Evolutionary conservation across 2,113 vertebrate genomes (phyloP), one percentile per base, ranked within the genome.

Genomic region (Scartelaos histophorus): DNA sequence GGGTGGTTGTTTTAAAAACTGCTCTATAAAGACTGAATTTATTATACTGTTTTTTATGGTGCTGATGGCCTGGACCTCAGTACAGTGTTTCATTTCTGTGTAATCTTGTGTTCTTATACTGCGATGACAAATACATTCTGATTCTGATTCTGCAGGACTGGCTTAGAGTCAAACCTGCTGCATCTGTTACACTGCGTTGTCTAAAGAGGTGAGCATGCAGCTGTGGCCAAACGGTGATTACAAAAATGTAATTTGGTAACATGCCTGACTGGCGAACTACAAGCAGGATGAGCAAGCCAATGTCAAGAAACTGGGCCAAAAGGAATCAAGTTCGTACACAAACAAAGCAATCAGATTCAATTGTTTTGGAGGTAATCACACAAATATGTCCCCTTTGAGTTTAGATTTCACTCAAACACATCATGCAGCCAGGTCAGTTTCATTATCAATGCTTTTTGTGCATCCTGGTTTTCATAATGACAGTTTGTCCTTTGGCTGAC

Each of bases 281-380:
- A 25, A 22, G 5, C 22, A 25, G 22, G 9, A 58, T 58, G 22
- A 58, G 24, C 56, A 25, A 58, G 56, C 54, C 54, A 24, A 21
- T 56, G 9, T 56, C 54, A 56, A 9, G 12, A 24, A 56, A 11
- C 11, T 3, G 21, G 21, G 21, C 22, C 56, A 58, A n/a, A 58
- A 24, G 25, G 10, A 15, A 58, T 58, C 11, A 25, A 58, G 24
- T 58, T 13, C 15, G 56, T 54, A 54, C 51, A 21, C 19, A 58
- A 58, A 22, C 56, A 58, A 58, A 58, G 56, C 56, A 58, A 58
- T 58, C 22, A 58, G 25, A 58, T 6, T 58, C 56, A 58, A 25
- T 58, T 58, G 56, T 58, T 58, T 22, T 58, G 13, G 21, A 25
- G 56, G 56, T 58, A 58, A 58, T 58, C 56, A 58, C 56, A 24